These are phyloP conservation scores for Monopterus albus DNA, from an alignment of 2,113 vertebrate species.

Conservation along the genomic window DNA sequence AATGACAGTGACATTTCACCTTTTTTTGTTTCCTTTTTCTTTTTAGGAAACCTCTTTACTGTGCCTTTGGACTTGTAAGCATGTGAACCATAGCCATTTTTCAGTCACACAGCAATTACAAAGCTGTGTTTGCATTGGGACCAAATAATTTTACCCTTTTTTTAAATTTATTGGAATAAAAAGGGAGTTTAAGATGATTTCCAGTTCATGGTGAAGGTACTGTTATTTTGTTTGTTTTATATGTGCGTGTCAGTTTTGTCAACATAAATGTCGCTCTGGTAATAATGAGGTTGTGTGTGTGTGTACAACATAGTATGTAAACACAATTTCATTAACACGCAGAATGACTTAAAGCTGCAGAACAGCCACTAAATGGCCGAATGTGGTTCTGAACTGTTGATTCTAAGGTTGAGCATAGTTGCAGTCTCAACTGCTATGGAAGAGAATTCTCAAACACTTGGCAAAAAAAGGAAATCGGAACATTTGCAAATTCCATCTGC, in stretches of 20 bases:
- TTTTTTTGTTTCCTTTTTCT: no score
- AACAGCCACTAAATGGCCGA: no score
- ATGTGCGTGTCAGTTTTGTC: slow-evolving; percentile 22
- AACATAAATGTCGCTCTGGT: slow-evolving; percentile 54
- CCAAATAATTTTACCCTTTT: slow-evolving; percentile 54
- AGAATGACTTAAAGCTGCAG: no score
- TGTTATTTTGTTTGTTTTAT: slow-evolving; percentile 51
- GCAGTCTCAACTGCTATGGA: no score
- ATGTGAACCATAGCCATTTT: not conserved
- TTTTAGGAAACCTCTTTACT: slow-evolving; percentile 15
- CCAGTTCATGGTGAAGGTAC: slow-evolving; percentile 15
- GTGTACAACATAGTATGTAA: no score
- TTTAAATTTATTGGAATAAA: slow-evolving; percentile 48
- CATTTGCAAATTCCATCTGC: not conserved
- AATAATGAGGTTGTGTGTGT: not conserved
- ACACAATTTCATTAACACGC: no score
- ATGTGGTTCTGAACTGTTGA: not conserved
- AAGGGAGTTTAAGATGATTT: slow-evolving; percentile 37
- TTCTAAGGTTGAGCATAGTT: not conserved
- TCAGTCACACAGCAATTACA: slow-evolving; percentile 8
- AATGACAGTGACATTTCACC: not conserved
- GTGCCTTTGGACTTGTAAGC: slow-evolving; percentile 60
- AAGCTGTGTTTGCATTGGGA: slow-evolving; percentile 51
- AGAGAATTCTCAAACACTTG: no score
- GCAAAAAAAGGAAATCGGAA: not conserved